phyloP scores from a whole-genome alignment of 2,113 vertebrate species.

The Burhinus bistriatus region DNA sequence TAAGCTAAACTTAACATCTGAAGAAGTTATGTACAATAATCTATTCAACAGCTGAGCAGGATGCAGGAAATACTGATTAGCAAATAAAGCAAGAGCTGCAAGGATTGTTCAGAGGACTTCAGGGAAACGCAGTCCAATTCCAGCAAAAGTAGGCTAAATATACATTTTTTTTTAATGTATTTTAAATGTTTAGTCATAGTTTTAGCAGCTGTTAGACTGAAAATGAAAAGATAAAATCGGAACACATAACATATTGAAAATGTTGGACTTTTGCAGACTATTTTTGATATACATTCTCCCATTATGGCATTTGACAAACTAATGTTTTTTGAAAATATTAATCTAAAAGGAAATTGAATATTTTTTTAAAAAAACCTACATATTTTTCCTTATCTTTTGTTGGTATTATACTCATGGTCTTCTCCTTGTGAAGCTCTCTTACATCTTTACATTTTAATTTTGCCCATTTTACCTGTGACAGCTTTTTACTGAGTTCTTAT shows the following conservation, averaged over 20 bases:
- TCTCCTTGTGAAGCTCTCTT: neutral
- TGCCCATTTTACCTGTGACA: neutral
- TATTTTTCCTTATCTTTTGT: neutral
- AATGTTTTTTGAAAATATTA: neutral
- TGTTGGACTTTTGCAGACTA: neutral
- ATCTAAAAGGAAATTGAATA: neutral
- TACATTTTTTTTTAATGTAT: neutral
- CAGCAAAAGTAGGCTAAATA: neutral
- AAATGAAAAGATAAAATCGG: neutral
- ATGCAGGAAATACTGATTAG: neutral
- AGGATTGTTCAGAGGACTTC: neutral
- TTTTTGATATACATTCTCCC: neutral
- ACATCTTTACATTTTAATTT: neutral
- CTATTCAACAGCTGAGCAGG: neutral
- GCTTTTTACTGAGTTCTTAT: neutral
- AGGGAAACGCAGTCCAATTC: neutral
- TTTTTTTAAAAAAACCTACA: rapidly evolving
- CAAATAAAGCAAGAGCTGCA: neutral
- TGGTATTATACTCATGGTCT: neutral
- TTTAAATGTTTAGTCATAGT: neutral
- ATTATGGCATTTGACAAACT: neutral
- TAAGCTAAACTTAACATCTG: neutral
- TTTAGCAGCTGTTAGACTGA: neutral
- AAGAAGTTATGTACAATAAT: neutral
- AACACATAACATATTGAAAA: neutral